phyloP scores from a whole-genome alignment of 2,797 vertebrate species.

The Tapirus indicus region DNA sequence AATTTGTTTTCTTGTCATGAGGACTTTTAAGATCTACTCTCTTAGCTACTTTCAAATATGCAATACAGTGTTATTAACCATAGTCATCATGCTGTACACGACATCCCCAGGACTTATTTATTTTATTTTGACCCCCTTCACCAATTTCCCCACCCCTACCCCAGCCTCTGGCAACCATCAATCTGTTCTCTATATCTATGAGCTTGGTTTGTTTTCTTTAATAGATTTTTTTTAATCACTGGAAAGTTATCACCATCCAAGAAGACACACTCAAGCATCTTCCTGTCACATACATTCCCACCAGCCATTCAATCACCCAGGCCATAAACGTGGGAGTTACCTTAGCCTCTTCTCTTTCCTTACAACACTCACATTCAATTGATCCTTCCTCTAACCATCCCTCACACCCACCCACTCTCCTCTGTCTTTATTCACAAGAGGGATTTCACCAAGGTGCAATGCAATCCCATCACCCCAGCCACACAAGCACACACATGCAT shows the following conservation, averaged over 20 bases:
- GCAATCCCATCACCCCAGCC: rapidly evolving
- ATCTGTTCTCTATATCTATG: not conserved
- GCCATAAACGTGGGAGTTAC: rapidly evolving
- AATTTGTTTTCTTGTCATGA: not conserved
- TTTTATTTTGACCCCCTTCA: not conserved
- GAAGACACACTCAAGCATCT: not conserved
- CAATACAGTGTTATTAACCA: rapidly evolving
- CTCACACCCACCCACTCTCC: not conserved
- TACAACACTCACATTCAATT: rapidly evolving
- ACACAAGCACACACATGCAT: rapidly evolving
- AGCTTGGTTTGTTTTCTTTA: not conserved
- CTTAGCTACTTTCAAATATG: rapidly evolving
- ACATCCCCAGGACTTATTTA: rapidly evolving
- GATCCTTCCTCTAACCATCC: not conserved
- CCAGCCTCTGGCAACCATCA: not conserved
- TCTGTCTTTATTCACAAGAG: not conserved
- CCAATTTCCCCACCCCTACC: not conserved
- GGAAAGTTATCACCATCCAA: not conserved
- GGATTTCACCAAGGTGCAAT: not conserved
- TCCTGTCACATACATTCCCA: rapidly evolving
- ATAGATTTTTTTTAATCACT: not conserved
- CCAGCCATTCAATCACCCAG: rapidly evolving
- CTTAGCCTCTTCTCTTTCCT: not conserved
- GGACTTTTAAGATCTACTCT: not conserved
- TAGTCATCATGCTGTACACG: rapidly evolving